Evolutionary conservation across 1,140 invertebrate species (phyloP).

Genomic region (Drosophila eugracilis): DNA sequence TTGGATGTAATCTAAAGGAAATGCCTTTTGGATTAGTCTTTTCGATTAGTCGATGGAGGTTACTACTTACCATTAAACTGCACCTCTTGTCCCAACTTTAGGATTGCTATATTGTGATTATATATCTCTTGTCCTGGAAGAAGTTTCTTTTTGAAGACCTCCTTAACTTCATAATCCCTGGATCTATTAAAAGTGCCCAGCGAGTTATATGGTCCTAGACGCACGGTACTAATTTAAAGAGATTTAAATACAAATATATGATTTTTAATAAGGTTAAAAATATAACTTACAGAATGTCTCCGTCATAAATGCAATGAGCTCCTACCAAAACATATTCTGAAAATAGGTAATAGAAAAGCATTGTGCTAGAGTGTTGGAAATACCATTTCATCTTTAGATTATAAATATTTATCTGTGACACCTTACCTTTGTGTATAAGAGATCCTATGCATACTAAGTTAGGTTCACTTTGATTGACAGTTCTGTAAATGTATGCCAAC

Average conservation of each 20-base stretch:
- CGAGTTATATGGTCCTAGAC: conserved; percentile 3
- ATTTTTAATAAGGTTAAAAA: not conserved
- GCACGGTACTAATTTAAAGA: not conserved
- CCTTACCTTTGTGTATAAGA: conserved; percentile 9
- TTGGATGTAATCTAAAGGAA: not conserved
- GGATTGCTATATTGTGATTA: not conserved
- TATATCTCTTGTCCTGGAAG: fast-evolving
- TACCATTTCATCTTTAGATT: fast-evolving
- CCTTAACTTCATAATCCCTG: not conserved
- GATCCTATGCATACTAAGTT: conserved; percentile 2
- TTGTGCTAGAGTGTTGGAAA: no score
- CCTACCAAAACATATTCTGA: conserved; percentile 12
- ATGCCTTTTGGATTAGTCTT: not conserved
- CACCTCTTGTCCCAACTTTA: not conserved
- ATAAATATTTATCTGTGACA: not conserved
- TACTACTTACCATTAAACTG: not conserved
- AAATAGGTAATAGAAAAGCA: no score
- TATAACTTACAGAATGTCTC: not conserved
- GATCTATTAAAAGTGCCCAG: not conserved
- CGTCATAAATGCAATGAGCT: not conserved
- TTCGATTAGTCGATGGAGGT: not conserved
- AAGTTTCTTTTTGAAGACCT: not conserved
- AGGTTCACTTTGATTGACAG: not conserved
- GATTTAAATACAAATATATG: not conserved
- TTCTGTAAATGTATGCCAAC: conserved; percentile 17